A percentile compares a stretch with the other conserved stretches of the same genome.
phyloP scores from a whole-genome alignment of 2,113 vertebrate species.

The Syngnathus typhle region DNA sequence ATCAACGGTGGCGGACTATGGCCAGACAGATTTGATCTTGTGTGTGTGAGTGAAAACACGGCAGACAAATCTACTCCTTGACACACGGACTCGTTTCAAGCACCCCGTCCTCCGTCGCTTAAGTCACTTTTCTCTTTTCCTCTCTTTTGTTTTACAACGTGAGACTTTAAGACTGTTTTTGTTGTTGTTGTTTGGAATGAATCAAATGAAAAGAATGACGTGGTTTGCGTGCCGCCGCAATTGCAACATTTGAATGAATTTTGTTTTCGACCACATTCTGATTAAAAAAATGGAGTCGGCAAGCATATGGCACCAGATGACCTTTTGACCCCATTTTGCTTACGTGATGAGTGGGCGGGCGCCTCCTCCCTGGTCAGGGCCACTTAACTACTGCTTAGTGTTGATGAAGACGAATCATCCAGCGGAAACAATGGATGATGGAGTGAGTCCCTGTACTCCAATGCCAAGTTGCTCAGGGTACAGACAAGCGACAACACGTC shows the following conservation, averaged over 20 bases:
- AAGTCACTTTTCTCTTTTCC: not conserved
- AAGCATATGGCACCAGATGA: slow-evolving; percentile 25
- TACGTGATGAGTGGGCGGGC: slow-evolving; percentile 40
- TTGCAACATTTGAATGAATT: too few relatives aligned
- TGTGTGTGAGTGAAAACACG: not conserved
- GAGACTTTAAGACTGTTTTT: not conserved
- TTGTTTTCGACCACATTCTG: not conserved
- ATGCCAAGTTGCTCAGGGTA: slow-evolving; percentile 7
- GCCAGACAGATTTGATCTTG: not conserved
- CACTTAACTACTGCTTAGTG: slow-evolving; percentile 48
- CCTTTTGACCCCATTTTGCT: slow-evolving; percentile 36
- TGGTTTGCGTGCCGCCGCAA: too few relatives aligned
- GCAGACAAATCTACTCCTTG: not conserved
- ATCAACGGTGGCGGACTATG: not conserved
- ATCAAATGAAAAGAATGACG: too few relatives aligned
- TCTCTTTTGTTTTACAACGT: not conserved
- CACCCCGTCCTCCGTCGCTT: not conserved
- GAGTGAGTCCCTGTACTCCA: slow-evolving; percentile 41
- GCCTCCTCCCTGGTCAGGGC: slow-evolving; percentile 22
- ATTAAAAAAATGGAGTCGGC: slow-evolving; percentile 8
- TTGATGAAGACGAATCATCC: slow-evolving; percentile 70
- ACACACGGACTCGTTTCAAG: not conserved
- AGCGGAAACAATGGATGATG: slow-evolving; percentile 60
- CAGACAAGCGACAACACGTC: not conserved
- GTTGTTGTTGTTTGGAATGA: too few relatives aligned